Evolutionary conservation across 2,888 invertebrate species (phyloP).

Genomic region (Apamea sordens): DNA sequence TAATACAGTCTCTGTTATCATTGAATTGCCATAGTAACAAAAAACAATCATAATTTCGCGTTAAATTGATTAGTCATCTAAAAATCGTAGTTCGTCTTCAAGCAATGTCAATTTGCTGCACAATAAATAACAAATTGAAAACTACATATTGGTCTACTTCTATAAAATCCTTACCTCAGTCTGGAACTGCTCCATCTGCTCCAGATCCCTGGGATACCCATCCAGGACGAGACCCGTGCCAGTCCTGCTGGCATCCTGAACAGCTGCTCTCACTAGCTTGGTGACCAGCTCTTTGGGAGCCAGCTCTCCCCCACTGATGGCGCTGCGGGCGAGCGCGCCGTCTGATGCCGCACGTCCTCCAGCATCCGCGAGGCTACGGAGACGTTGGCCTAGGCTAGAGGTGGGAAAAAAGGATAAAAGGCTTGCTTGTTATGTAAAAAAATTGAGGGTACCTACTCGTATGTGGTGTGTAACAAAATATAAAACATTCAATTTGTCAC

Average conservation of each 20-base stretch:
- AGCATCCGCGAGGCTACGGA: slow-evolving; percentile 93
- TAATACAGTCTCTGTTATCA: not conserved
- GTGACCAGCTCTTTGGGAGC: slow-evolving; percentile 94
- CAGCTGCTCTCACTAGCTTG: slow-evolving; percentile 93
- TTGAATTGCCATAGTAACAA: not conserved
- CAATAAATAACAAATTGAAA: no score
- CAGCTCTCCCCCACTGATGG: slow-evolving; percentile 95
- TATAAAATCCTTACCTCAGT: slow-evolving; percentile 91
- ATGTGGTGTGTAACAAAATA: not conserved
- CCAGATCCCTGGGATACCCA: slow-evolving; percentile 97
- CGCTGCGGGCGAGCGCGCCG: slow-evolving; percentile 92
- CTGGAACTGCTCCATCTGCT: slow-evolving; percentile 97
- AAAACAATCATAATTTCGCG: not conserved
- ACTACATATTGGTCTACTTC: not conserved
- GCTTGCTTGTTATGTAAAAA: not conserved
- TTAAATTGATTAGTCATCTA: not conserved
- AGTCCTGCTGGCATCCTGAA: slow-evolving; percentile 89
- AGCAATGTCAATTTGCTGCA: no score
- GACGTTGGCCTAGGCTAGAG: slow-evolving; percentile 93
- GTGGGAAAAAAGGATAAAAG: not conserved
- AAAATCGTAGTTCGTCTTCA: not conserved
- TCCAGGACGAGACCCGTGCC: slow-evolving; percentile 97
- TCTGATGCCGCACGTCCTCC: slow-evolving; percentile 92
- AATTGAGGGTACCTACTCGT: no score
- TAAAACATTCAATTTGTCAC: not conserved